phyloP scores from a whole-genome alignment of 2,888 invertebrate genomes.

The Morpho achilles region DNA sequence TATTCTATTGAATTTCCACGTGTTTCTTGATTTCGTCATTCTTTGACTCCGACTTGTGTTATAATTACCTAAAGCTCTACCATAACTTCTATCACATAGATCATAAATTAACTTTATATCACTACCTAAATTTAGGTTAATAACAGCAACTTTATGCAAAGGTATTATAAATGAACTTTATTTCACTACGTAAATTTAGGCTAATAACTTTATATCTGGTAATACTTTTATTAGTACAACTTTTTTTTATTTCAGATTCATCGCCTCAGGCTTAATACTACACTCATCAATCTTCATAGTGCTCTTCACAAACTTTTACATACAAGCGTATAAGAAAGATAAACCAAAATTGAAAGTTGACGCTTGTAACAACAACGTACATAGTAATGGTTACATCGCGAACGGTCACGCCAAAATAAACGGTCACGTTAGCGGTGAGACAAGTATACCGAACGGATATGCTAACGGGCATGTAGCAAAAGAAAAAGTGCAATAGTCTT shows the following conservation, averaged over 20 bases:
- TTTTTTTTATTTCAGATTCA: slow-evolving; percentile 62
- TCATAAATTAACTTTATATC: too few species aligned
- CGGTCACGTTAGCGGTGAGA: slow-evolving; percentile 26
- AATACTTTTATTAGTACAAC: not conserved
- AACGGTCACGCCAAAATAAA: slow-evolving; percentile 34
- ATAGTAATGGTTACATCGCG: slow-evolving; percentile 32
- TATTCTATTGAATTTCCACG: too few species aligned
- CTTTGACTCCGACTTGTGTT: too few species aligned
- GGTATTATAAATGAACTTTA: too few species aligned
- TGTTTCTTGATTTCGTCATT: too few species aligned
- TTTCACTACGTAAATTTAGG: too few species aligned
- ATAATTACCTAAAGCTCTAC: too few species aligned
- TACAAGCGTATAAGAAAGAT: slow-evolving; percentile 84
- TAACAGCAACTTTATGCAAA: too few species aligned
- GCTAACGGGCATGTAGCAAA: slow-evolving; percentile 48
- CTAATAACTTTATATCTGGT: too few species aligned
- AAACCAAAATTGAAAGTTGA: slow-evolving; percentile 34
- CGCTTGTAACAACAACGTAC: slow-evolving; percentile 43
- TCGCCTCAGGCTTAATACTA: slow-evolving; percentile 86
- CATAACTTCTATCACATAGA: too few species aligned
- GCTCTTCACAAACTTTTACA: slow-evolving; percentile 95
- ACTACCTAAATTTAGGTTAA: too few species aligned
- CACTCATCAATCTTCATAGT: slow-evolving; percentile 93
- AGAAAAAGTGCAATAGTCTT: slow-evolving; percentile 59
- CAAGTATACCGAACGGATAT: slow-evolving; percentile 41